Evolutionary conservation across 2,113 vertebrate genomes (phyloP).

Genomic region (Cyprinus carpio): DNA sequence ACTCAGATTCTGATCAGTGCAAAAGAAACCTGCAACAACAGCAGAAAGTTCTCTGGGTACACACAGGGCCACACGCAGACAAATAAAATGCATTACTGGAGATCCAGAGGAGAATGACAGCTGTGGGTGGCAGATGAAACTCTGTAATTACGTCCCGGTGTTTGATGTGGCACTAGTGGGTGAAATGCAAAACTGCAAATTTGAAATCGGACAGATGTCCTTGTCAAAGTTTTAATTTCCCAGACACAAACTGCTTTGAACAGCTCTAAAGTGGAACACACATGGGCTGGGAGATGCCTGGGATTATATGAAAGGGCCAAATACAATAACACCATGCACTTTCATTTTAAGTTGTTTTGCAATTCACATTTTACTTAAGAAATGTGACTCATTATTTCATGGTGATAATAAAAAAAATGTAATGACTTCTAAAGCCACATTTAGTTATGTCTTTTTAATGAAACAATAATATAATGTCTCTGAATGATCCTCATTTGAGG

Average conservation of each 20-base stretch:
- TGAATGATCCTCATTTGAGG: no score
- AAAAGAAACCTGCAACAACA: neutral
- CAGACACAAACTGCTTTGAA: neutral
- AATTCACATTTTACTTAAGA: neutral
- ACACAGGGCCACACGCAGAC: neutral
- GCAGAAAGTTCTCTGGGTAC: neutral
- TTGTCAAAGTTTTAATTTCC: neutral
- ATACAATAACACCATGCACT: neutral
- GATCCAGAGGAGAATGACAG: neutral
- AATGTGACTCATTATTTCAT: neutral
- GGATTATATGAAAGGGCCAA: neutral
- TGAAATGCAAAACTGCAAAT: constrained; percentile 10
- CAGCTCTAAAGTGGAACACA: neutral
- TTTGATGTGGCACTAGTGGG: constrained; percentile 23
- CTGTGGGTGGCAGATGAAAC: constrained; percentile 8
- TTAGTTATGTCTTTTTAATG: no score
- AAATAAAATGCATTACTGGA: neutral
- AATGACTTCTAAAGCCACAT: neutral
- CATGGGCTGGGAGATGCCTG: neutral
- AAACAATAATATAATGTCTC: no score
- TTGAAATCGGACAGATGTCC: neutral
- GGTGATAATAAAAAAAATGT: neutral
- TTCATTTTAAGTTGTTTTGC: neutral
- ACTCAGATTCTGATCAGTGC: neutral
- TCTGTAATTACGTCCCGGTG: neutral